These are phyloP conservation scores for Tetrax tetrax DNA, from an alignment of 2,113 vertebrate species.

Conservation along the genomic window DNA sequence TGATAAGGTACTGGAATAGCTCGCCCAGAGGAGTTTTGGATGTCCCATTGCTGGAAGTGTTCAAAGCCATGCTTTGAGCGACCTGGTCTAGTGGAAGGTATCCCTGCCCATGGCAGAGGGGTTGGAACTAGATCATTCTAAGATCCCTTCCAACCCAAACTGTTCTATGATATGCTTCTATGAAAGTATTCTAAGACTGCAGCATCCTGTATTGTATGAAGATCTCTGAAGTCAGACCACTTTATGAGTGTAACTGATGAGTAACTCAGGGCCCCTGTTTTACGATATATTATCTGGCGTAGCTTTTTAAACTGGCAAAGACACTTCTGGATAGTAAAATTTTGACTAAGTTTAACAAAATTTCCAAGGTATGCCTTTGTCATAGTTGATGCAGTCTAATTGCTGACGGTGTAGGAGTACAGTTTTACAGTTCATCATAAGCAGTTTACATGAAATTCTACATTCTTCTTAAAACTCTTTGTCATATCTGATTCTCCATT, in stretches of 20 bases:
- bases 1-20: too few relatives aligned
- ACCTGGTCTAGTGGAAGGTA: too few relatives aligned
- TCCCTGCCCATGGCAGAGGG: too few relatives aligned
- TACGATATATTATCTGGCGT: neutral
- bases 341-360: neutral
- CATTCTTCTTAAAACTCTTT: neutral
- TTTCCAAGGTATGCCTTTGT: neutral
- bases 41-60: too few relatives aligned
- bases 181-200: too few relatives aligned
- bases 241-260: neutral
- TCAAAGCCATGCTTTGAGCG: too few relatives aligned
- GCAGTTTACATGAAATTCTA: neutral
- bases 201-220: too few relatives aligned
- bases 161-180: too few relatives aligned
- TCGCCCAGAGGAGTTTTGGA: too few relatives aligned
- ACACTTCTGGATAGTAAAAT: neutral
- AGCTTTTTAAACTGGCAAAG: neutral
- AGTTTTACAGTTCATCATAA: neutral
- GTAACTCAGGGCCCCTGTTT: neutral
- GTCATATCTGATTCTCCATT: neutral
- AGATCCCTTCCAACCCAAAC: too few relatives aligned
- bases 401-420: neutral
- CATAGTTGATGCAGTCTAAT: neutral
- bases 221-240: neutral
- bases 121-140: too few relatives aligned